Percentiles rank a stretch among this genome's conserved stretches.
phyloP scores from a whole-genome alignment of 2,888 invertebrate genomes.

The Maniola hyperantus region DNA sequence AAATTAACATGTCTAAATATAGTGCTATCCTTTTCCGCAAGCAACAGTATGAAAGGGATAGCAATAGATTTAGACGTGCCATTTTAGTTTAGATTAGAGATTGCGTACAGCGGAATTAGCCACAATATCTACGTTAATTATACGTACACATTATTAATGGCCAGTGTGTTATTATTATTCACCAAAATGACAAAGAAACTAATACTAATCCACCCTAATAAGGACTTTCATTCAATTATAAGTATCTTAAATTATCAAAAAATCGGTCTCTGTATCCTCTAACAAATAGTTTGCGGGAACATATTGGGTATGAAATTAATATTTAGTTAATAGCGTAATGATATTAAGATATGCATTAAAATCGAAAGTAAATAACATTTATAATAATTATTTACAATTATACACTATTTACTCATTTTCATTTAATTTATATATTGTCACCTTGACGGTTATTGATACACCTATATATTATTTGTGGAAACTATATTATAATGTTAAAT shows the following conservation, averaged over 20 bases:
- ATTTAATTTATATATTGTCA: constrained; percentile 18
- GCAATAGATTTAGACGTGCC: too few relatives aligned
- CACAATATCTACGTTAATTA: not conserved
- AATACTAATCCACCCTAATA: not conserved
- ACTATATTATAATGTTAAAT: constrained; percentile 3
- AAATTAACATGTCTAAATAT: too few relatives aligned
- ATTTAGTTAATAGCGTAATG: constrained; percentile 5
- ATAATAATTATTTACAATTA: not conserved
- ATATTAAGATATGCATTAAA: constrained; percentile 9
- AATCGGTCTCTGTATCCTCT: not conserved
- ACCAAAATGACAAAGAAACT: not conserved
- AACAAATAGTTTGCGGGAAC: not conserved
- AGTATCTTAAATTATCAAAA: not conserved
- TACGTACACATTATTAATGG: not conserved
- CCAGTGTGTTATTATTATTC: not conserved
- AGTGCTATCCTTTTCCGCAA: too few relatives aligned
- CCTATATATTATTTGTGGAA: constrained; percentile 8
- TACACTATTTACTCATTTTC: constrained; percentile 3
- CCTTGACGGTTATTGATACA: constrained; percentile 19
- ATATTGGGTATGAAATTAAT: not conserved
- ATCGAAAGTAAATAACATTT: constrained; percentile 7
- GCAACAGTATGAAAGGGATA: too few relatives aligned
- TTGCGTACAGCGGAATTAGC: too few relatives aligned
- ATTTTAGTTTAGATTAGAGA: too few relatives aligned
- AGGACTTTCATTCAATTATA: too few relatives aligned